Percentiles rank a stretch among this genome's conserved stretches.
Evolutionary conservation across 2,113 vertebrate genomes (phyloP).

Genomic region (Phalacrocorax brasilianus): DNA sequence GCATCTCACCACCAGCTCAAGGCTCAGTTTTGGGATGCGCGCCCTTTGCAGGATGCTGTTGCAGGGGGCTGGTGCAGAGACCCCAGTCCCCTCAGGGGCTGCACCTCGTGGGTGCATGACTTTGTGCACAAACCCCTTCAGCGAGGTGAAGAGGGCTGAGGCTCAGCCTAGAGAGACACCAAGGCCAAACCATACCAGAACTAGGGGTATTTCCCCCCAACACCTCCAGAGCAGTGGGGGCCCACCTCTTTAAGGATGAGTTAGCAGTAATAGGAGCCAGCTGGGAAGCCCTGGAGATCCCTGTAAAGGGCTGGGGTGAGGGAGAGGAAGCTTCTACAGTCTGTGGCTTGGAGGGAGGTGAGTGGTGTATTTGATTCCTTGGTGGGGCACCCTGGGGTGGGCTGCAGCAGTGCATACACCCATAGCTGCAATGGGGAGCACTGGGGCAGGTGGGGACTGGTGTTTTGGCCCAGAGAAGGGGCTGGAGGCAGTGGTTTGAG

Average conservation of each 20-base stretch:
- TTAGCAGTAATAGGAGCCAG: not conserved
- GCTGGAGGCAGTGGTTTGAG: not conserved
- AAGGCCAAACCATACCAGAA: not conserved
- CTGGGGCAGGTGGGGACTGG: not conserved
- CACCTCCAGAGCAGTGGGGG: not conserved
- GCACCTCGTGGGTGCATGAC: not conserved
- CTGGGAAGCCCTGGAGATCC: not conserved
- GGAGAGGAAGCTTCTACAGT: no score
- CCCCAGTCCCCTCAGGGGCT: fast-evolving
- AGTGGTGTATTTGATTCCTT: fast-evolving
- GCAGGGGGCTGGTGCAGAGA: not conserved
- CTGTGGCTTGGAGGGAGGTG: not conserved
- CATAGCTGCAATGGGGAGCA: not conserved
- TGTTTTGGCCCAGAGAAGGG: not conserved
- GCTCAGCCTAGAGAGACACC: not conserved
- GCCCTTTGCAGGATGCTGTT: not conserved
- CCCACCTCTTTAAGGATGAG: not conserved
- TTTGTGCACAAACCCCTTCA: not conserved
- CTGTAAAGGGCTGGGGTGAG: not conserved
- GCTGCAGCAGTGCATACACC: not conserved
- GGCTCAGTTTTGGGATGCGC: fast-evolving
- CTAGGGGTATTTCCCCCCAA: not conserved
- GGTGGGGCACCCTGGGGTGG: no score
- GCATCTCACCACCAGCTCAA: not conserved
- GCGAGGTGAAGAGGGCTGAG: not conserved